Conservation (phyloP, 2,797 vertebrate genomes). For the Carapus acus region DNA sequence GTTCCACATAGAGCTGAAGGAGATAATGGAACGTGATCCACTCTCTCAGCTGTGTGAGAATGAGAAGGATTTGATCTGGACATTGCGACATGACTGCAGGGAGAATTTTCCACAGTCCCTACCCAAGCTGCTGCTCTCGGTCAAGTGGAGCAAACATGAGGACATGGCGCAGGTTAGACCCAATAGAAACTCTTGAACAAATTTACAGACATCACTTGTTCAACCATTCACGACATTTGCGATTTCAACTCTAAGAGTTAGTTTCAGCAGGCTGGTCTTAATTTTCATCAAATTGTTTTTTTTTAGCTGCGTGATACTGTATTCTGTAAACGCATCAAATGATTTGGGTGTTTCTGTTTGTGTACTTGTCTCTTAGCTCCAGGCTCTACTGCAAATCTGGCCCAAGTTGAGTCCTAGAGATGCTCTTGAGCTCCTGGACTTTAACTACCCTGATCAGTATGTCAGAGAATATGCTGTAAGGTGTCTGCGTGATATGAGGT, state of each 20-base stretch:
- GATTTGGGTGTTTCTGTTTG: slow-evolving; percentile 1
- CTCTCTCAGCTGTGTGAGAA: slow-evolving; percentile 97
- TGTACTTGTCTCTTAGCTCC: slow-evolving; percentile 74
- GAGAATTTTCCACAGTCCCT: slow-evolving; percentile 94
- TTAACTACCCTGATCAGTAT: slow-evolving; percentile 98
- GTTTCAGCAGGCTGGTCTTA: neutral
- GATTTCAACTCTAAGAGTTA: too few relatives aligned
- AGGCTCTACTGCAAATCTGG: slow-evolving; percentile 96
- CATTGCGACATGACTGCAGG: slow-evolving; percentile 87
- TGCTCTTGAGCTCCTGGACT: slow-evolving; percentile 93
- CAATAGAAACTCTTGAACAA: too few relatives aligned
- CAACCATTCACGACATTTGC: too few relatives aligned
- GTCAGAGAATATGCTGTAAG: slow-evolving; percentile 91
- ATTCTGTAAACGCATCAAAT: slow-evolving; percentile 3
- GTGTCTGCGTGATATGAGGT: slow-evolving; percentile 94
- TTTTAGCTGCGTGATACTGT: neutral
- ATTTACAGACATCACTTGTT: too few relatives aligned
- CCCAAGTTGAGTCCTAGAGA: slow-evolving; percentile 90
- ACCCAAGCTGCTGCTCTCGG: slow-evolving; percentile 92
- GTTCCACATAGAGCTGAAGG: slow-evolving; percentile 92
- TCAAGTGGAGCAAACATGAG: slow-evolving; percentile 99
- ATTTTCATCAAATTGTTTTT: neutral
- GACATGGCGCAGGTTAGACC: slow-evolving; percentile 92
- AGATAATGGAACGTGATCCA: slow-evolving; percentile 97
- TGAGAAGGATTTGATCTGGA: slow-evolving; percentile 99